Base-by-base conservation (phyloP, 1,140 invertebrate genomes). In the Drosophila busckii region DNA sequence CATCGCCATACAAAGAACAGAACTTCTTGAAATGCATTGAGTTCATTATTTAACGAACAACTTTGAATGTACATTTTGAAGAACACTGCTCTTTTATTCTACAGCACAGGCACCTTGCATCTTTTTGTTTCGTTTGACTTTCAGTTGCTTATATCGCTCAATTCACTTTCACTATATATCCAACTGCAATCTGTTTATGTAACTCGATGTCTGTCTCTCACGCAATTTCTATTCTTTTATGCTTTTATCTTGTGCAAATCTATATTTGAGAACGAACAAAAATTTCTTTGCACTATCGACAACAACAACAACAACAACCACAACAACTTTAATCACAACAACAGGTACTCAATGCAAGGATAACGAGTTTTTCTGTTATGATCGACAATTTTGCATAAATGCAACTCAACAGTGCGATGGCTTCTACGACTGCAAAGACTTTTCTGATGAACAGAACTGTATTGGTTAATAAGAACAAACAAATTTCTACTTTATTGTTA, bases 361-460 rank as follows among this genome's bases (percentile, higher is more conserved):
- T 54, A 87, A 88, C 46, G 88, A 93, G 85, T 93, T 93, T 87
- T 89, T 89, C 60, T 92, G 91, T 88, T 89, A 89, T 87, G 89
- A 91, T 83, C 90, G 90, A 73, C 90, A 91, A 70, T 89, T 89
- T 78, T 94, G 92, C 89, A 92, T 94, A 80, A 90, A 90, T 52
- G 82, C 87, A 70, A 88, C 89, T 60, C 91, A 92, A 76, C 92
- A 93, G 85, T 96, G 95, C 89, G 94, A 97, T 90, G 93, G 94
- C 89, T 92, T 90, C 88, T 93, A 93, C 90, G 94, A 97, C 90
- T 97, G 96, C 90, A 91, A 91, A 88, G 95, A 97, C 90, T 93
- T 94, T 90, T 95, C 94, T 65, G 96, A 97, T 89, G 96, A 97
- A 90, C 92, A 94, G 88, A 92, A 94, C 88, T 97, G 95, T 91